Evolutionary conservation across 1,140 invertebrate genomes (phyloP).

Genomic region (Drosophila punjabiensis): DNA sequence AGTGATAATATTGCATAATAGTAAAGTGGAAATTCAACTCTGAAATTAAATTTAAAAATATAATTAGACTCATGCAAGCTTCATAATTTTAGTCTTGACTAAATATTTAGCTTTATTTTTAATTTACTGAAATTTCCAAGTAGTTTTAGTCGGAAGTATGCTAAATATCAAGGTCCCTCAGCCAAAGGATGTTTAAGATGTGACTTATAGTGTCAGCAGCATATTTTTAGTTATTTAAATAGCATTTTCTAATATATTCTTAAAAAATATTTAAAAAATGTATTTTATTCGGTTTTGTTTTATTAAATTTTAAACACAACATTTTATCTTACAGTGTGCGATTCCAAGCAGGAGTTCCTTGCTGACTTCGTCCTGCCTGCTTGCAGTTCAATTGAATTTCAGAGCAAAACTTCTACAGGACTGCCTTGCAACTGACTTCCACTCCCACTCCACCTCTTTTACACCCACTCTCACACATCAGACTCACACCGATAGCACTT

Average conservation of each 20-base stretch:
- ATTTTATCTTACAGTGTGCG: not conserved
- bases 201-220: not conserved
- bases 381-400: slow-evolving; percentile 74
- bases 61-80: no score
- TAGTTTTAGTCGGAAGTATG: not conserved
- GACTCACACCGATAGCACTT: slow-evolving; percentile 19
- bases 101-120: not conserved
- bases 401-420: slow-evolving; percentile 47
- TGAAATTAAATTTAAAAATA: no score
- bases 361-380: slow-evolving; percentile 35
- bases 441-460: not conserved
- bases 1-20: not conserved
- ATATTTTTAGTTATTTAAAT: not conserved
- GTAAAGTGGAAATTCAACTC: not conserved
- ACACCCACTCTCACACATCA: slow-evolving; percentile 7
- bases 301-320: not conserved
- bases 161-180: not conserved
- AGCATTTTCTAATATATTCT: not conserved
- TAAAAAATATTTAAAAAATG: not conserved
- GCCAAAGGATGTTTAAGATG: not conserved
- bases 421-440: slow-evolving; percentile 7
- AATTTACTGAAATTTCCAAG: not conserved
- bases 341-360: slow-evolving; percentile 4
- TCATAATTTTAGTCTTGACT: not conserved
- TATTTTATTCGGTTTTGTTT: not conserved